Evolutionary conservation across 2,888 invertebrate species (phyloP), one percentile per base, ranked within the genome.

Genomic region (Ectropis crepuscularia): DNA sequence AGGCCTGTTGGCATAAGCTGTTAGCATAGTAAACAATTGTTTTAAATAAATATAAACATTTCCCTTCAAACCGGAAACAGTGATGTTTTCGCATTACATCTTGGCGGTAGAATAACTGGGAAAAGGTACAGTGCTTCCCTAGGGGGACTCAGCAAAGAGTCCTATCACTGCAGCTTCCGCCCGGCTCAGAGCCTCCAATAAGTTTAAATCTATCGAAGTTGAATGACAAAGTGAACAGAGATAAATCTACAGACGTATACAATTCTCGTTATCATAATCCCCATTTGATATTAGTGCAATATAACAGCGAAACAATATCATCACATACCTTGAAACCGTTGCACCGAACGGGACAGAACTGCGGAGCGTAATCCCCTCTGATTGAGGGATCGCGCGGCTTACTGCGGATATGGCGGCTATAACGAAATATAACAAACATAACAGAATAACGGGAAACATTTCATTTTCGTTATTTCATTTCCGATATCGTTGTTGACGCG

Each of bases 341-440:
- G 55, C 64, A 53, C 36, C n/a, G 55, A 46, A 41, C 53, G 11
- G 39, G 43, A 53, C 53, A 54, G 71, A 65, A 55, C 51, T 50
- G 54, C 16, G 11, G 68, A 60, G 65, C 64, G 71, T 81, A 80
- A 83, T 80, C 82, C 79, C 53, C 65, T 70, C 71, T 81, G 81
- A 81, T 81, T 79, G 80, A 77, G 74, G 76, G 82, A 80, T 82
- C 75, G 68, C 67, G 70, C 71, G 73, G 74, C 71, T 81, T 75
- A 79, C 74, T 67, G 59, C 70, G 75, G 61, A 64, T 69, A 61
- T 59, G 48, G 9, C 62, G 47, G 46, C 45, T 63, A 70, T 51
- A 66, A 61, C 65, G 41, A 57, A 62, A 59, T 69, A 62, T 65
- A 42, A 57, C 53, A 46, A 55, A 61, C 53, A 57, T 57, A 58